Percentiles rank a stretch among this genome's conserved stretches.
phyloP scores from a whole-genome alignment of 2,113 vertebrate genomes.

The Melanerpes aurifrons region DNA sequence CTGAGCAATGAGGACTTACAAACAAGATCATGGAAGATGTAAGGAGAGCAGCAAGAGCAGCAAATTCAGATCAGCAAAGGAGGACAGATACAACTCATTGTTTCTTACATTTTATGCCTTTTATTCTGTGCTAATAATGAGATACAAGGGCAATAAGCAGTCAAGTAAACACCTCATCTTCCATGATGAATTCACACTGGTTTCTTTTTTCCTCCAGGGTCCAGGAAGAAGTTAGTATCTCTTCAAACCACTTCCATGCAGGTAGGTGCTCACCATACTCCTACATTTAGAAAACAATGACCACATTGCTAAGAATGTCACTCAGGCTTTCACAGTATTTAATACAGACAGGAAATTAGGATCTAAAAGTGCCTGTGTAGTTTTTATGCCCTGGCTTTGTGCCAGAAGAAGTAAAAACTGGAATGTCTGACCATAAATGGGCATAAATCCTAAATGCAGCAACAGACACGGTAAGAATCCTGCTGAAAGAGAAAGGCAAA shows the following conservation, averaged over 20 bases:
- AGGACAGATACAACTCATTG: not conserved
- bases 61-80: not conserved
- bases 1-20: not conserved
- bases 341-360: not conserved
- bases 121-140: not conserved
- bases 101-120: not conserved
- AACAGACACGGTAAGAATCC: not conserved
- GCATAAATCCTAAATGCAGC: not conserved
- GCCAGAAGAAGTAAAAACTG: not conserved
- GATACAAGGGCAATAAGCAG: not conserved
- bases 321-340: not conserved
- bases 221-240: not conserved
- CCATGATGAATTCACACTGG: not conserved
- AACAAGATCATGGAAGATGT: not conserved
- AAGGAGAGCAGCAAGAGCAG: not conserved
- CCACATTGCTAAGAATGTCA: not conserved
- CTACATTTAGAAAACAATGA: not conserved
- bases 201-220: not conserved
- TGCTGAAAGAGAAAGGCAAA: not conserved
- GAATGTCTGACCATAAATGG: not conserved
- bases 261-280: not conserved
- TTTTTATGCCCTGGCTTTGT: not conserved
- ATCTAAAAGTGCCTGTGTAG: not conserved
- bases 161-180: not conserved
- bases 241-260: not conserved